Conservation (phyloP, 2,113 vertebrate genomes). For the Austrofundulus limnaeus region DNA sequence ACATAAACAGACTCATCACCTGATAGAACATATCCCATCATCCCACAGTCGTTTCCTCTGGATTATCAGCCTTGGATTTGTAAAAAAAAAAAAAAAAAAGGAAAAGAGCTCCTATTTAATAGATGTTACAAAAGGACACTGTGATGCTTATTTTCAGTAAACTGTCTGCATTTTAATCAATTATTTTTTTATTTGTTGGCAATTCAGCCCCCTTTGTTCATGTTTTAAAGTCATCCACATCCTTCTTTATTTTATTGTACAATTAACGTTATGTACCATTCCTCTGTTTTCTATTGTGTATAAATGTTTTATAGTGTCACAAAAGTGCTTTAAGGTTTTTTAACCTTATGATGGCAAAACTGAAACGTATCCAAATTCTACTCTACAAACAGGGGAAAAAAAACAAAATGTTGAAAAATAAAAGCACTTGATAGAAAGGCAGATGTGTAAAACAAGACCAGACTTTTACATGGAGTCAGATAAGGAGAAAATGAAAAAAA, state of each 20-base stretch:
- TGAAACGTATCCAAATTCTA: too few relatives aligned
- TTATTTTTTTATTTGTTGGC: conserved; percentile 70
- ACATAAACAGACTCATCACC: conserved; percentile 35
- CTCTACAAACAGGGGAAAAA: too few relatives aligned
- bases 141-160: conserved; percentile 15
- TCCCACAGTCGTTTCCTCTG: conserved; percentile 17
- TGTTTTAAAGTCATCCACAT: conserved; percentile 50
- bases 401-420: too few relatives aligned
- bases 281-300: conserved; percentile 64
- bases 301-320: conserved; percentile 70
- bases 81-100: conserved; percentile 5
- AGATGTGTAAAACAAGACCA: too few relatives aligned
- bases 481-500: too few relatives aligned
- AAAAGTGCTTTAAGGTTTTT: not conserved
- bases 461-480: too few relatives aligned
- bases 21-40: conserved; percentile 28
- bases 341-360: too few relatives aligned
- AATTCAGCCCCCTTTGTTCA: conserved; percentile 15
- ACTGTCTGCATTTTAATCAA: conserved; percentile 55
- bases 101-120: conserved; percentile 11
- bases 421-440: too few relatives aligned
- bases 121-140: conserved; percentile 2
- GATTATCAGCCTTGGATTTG: conserved; percentile 21
- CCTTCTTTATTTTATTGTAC: conserved; percentile 30
- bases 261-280: conserved; percentile 60